phyloP scores from a whole-genome alignment of 2,888 invertebrate species.

The Chymomyza caudatula region DNA sequence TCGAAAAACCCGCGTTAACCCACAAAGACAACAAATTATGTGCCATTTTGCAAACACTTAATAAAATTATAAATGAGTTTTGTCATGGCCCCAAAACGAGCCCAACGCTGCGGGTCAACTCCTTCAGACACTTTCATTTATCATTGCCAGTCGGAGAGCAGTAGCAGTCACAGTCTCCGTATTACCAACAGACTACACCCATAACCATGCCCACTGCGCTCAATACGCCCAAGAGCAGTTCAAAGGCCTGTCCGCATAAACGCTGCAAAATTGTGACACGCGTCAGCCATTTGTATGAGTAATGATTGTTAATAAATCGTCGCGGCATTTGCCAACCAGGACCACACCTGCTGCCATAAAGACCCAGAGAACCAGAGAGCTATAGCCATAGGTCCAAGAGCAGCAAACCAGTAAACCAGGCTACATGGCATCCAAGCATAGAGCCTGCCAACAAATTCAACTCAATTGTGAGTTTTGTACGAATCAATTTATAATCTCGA shows the following conservation, averaged over 20 bases:
- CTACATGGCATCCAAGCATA: constrained; percentile 25
- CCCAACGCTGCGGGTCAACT: constrained; percentile 1
- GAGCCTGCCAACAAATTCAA: constrained; percentile 53
- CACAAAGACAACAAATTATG: constrained; percentile 72
- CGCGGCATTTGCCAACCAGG: background rate
- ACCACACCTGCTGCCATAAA: constrained; percentile 1
- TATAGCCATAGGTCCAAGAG: constrained; percentile 6
- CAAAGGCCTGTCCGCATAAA: constrained; percentile 61
- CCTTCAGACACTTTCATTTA: constrained; percentile 47
- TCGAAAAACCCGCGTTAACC: background rate
- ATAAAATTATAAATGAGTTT: constrained; percentile 74
- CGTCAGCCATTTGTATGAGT: constrained; percentile 75
- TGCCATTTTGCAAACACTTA: constrained; percentile 73
- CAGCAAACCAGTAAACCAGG: too few species aligned
- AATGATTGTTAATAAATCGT: constrained; percentile 73
- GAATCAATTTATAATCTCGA: constrained; percentile 72
- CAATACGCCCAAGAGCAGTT: constrained; percentile 36
- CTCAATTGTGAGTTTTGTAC: constrained; percentile 69
- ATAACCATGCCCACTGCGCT: too few species aligned
- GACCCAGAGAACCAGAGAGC: background rate
- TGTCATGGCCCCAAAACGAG: constrained; percentile 35
- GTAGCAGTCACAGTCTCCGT: background rate
- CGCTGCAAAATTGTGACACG: constrained; percentile 72
- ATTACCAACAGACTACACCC: background rate
- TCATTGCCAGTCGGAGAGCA: constrained; percentile 45